Evolutionary conservation across 2,888 invertebrate species (phyloP).

Genomic region (Stegophylla sp.): DNA sequence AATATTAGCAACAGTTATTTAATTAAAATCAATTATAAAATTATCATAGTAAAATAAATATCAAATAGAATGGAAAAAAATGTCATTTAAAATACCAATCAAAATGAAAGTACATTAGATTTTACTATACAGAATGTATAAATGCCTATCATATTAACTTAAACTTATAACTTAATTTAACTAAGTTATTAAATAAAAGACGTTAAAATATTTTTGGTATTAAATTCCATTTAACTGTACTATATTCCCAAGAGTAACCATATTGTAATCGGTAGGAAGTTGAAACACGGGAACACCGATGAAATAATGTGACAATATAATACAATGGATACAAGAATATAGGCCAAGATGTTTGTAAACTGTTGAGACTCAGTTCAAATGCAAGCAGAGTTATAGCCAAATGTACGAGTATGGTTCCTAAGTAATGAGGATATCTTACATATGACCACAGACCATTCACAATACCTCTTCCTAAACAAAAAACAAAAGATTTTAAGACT

Average conservation of each 20-base stretch:
- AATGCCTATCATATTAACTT: too few species aligned
- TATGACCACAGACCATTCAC: background rate
- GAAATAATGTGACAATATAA: conserved; percentile 21
- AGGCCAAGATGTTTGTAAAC: conserved; percentile 38
- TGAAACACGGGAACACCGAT: conserved; percentile 6
- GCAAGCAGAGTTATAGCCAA: conserved; percentile 20
- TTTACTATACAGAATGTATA: too few species aligned
- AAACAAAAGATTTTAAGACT: background rate
- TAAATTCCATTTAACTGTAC: conserved; percentile 31
- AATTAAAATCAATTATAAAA: too few species aligned
- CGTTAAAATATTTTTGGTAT: conserved; percentile 49
- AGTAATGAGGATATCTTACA: conserved; percentile 27
- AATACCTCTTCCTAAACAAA: background rate
- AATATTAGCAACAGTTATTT: too few species aligned
- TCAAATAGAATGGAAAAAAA: too few species aligned
- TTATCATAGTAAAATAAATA: background rate
- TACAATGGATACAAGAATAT: conserved; percentile 21
- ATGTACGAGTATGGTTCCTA: conserved; percentile 25
- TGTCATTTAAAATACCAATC: too few species aligned
- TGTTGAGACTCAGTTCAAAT: conserved; percentile 18
- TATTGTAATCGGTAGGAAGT: background rate
- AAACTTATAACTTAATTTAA: too few species aligned
- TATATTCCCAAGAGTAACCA: background rate
- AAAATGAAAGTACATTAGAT: too few species aligned
- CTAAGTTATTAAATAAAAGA: background rate